Percentiles rank a stretch among this genome's conserved stretches.
Conservation (phyloP, 2,888 invertebrate genomes). For the Parelbella ahira region DNA sequence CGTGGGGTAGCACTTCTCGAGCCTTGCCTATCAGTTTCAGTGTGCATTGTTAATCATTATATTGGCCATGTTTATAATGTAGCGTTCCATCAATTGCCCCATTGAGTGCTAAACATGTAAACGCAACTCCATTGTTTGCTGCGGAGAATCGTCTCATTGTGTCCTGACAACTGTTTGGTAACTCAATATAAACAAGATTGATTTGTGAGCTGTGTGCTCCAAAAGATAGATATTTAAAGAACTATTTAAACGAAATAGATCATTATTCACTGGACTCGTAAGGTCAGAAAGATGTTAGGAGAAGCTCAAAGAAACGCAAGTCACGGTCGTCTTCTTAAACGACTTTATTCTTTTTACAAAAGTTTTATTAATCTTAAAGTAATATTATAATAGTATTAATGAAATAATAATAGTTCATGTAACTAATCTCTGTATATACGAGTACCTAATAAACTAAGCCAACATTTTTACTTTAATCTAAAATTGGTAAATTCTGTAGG, state of each 20-base stretch:
- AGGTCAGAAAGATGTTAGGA: slow-evolving; percentile 9
- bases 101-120: slow-evolving; percentile 28
- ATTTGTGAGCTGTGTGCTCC: slow-evolving; percentile 40
- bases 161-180: slow-evolving; percentile 50
- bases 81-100: slow-evolving; percentile 31
- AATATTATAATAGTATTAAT: too few species aligned
- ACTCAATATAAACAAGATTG: slow-evolving; percentile 50
- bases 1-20: background rate
- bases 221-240: slow-evolving; percentile 27
- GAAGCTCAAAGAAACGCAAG: slow-evolving; percentile 57
- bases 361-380: too few species aligned
- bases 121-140: slow-evolving; percentile 28
- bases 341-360: too few species aligned
- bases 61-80: slow-evolving; percentile 27
- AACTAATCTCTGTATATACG: too few species aligned
- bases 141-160: slow-evolving; percentile 34
- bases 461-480: too few species aligned
- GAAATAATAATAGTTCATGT: too few species aligned
- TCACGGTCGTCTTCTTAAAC: slow-evolving; percentile 24
- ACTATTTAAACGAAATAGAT: slow-evolving; percentile 24
- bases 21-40: background rate
- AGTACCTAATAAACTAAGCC: too few species aligned
- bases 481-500: too few species aligned
- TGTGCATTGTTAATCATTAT: background rate
- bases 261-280: slow-evolving; percentile 14